These are phyloP conservation scores for Chaetodon trifasciatus DNA, from an alignment of 2,797 vertebrate genomes.

Conservation along the genomic window DNA sequence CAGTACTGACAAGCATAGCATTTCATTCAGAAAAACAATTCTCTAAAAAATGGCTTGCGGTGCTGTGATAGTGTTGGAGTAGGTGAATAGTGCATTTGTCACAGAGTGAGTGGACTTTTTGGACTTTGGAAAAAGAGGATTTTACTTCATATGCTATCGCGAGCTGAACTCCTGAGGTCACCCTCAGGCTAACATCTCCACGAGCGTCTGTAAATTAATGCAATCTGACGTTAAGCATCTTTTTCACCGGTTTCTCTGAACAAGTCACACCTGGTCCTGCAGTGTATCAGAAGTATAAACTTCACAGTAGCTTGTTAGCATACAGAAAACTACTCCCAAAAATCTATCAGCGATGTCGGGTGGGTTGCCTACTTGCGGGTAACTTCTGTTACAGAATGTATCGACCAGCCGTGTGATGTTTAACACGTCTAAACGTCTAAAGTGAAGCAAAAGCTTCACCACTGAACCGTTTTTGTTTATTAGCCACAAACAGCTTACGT, in stretches of 20 bases:
- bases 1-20: conserved; percentile 21
- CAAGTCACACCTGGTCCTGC: not conserved
- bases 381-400: too few relatives aligned
- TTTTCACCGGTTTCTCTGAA: not conserved
- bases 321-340: not conserved
- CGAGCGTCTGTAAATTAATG: not conserved
- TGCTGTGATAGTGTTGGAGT: not conserved
- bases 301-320: not conserved
- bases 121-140: not conserved
- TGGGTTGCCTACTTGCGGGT: too few relatives aligned
- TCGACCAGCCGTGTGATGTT: too few relatives aligned
- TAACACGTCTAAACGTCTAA: not conserved
- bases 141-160: not conserved
- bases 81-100: not conserved
- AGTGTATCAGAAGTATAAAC: not conserved
- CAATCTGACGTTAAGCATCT: not conserved
- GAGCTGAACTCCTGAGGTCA: not conserved
- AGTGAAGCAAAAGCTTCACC: not conserved
- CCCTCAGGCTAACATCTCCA: not conserved
- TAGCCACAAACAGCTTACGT: not conserved
- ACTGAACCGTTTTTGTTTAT: not conserved
- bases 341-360: not conserved
- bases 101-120: not conserved
- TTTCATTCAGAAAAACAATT: conserved; percentile 45
- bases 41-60: not conserved